Base-by-base conservation (phyloP, 2,797 vertebrate species). In the Sebastes wilsoni region DNA sequence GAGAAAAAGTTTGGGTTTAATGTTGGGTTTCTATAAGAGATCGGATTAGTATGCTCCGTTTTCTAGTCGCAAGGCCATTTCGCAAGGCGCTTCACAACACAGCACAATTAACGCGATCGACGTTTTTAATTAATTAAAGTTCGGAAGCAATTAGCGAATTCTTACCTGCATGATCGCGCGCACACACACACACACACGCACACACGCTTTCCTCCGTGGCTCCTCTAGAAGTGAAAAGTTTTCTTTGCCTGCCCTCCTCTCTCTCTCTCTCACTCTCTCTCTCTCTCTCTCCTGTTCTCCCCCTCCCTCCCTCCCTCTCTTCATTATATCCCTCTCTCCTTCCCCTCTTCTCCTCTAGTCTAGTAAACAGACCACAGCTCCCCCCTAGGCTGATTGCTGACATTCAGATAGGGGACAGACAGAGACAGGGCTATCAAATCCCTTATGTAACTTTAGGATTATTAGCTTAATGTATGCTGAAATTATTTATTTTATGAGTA, bases 321-420 rank as follows among this genome's bases (percentile, higher is more conserved):
- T 38, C 36, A 38, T 38, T 38, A 38, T 38, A 81, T 91, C 92
- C 81, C 92, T 93, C 93, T 93, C 91, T 92, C 90, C 86, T 91
- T 91, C 91, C 93, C 88, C 92, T 88, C 93, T 93, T 92, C 89
- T 91, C 91, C 36, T 38, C 36, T 38, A 38, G 36, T 93, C 92
- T 94, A 93, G 95, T 96, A 96, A 96, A 96, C 95, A 96, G 91
- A 96, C 94, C 93, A 96, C 95, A 96, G 95, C 95, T 95, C 95
- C 95, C 95, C 95, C 95, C 95, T 91, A 95, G 95, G 95, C 94
- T 94, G 93, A 94, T 94, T 94, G 92, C 94, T 94, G 93, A 93
- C 94, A 93, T 94, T 95, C 94, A 95, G 82, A 88, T 38, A 38
- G 67, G 88, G 90, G 91, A 90, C 87, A 87, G 77, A 84, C 86